phyloP scores from a whole-genome alignment of 2,797 vertebrate species.

The Xiphophorus birchmanni region DNA sequence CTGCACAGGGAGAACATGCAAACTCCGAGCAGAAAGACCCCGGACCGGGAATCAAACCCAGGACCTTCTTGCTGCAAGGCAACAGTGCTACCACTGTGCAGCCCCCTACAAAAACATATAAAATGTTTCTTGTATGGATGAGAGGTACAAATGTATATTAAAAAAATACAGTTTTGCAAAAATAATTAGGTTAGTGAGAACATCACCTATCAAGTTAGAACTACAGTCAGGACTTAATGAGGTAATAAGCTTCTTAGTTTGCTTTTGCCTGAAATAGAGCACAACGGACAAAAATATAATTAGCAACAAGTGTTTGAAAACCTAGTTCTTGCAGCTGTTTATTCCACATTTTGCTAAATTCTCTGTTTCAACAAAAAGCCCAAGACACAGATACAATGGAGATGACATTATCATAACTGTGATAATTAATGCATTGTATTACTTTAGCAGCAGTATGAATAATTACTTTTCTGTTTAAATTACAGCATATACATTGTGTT shows the following conservation, averaged over 20 bases:
- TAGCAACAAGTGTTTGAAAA: not conserved
- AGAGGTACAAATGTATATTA: not conserved
- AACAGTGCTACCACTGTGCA: too few relatives aligned
- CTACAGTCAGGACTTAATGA: not conserved
- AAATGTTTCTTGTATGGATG: not conserved
- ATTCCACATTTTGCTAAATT: not conserved
- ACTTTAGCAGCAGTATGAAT: not conserved
- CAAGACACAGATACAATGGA: not conserved
- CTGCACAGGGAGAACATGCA: too few relatives aligned
- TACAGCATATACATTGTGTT: not conserved
- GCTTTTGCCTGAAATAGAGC: not conserved
- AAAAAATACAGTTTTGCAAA: not conserved
- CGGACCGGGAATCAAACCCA: too few relatives aligned
- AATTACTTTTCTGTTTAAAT: not conserved
- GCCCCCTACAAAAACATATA: not conserved
- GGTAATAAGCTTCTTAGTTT: not conserved
- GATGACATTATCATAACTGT: not conserved
- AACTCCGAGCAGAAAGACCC: too few relatives aligned
- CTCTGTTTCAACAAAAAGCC: not conserved
- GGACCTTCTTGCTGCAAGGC: too few relatives aligned
- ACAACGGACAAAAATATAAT: not conserved
- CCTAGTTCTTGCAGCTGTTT: not conserved
- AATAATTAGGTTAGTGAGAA: not conserved
- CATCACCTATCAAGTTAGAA: not conserved
- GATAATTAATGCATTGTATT: not conserved